These are phyloP conservation scores for Thymallus thymallus DNA, from an alignment of 2,113 vertebrate species.

Conservation along the genomic window DNA sequence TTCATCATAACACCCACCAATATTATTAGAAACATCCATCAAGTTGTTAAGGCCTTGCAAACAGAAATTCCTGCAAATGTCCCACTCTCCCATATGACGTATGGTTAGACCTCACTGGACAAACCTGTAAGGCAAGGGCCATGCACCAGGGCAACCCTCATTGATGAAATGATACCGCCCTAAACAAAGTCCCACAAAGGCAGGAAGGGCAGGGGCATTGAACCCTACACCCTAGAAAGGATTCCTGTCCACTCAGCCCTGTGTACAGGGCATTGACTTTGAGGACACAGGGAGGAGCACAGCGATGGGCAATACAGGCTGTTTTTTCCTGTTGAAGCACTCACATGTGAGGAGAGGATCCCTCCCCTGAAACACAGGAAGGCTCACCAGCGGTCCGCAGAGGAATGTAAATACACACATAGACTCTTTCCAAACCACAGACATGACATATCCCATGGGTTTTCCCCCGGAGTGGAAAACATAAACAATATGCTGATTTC, in stretches of 20 bases:
- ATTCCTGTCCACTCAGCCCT: constrained; percentile 26
- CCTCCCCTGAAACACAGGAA: constrained; percentile 16
- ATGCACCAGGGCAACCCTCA: constrained; percentile 23
- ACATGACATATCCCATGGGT: not conserved
- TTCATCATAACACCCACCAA: not conserved
- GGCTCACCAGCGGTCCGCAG: constrained; percentile 8
- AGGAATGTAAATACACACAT: constrained; percentile 38
- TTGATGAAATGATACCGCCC: constrained; percentile 42
- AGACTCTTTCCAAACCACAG: constrained; percentile 4
- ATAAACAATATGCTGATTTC: not conserved
- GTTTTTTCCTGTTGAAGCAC: constrained; percentile 57
- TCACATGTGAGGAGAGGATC: constrained; percentile 27
- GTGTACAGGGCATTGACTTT: not conserved
- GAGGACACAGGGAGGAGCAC: not conserved
- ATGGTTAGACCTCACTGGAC: constrained; percentile 32
- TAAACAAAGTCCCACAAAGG: constrained; percentile 68
- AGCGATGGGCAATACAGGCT: constrained; percentile 22
- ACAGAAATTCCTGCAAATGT: constrained; percentile 35
- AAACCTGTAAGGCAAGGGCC: constrained; percentile 49
- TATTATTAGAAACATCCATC: not conserved
- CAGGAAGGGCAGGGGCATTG: constrained; percentile 66
- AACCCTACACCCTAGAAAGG: constrained; percentile 41
- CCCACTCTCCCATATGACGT: not conserved
- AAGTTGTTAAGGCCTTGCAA: constrained; percentile 40
- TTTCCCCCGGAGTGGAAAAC: not conserved